Evolutionary conservation across 1,140 invertebrate species (phyloP).

Genomic region (Diprion similis): DNA sequence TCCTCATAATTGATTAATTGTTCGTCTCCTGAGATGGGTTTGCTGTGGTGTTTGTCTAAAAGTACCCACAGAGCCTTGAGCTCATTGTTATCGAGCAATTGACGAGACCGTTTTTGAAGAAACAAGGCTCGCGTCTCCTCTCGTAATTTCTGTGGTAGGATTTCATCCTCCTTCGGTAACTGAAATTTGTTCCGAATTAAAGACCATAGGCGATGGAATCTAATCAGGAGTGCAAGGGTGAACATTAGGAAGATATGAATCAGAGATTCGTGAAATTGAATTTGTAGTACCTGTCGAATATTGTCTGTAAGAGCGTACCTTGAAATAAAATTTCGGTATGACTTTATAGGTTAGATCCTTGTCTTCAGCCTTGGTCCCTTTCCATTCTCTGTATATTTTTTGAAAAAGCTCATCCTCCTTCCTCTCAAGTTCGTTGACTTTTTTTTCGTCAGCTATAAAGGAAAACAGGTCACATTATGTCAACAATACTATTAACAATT

Average conservation of each 20-base stretch:
- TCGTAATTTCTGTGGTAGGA: slow-evolving; percentile 79
- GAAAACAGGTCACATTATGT: neutral
- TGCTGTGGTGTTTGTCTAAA: slow-evolving; percentile 81
- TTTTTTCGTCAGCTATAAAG: slow-evolving; percentile 38
- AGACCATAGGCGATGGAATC: too few species aligned
- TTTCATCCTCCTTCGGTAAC: slow-evolving; percentile 78
- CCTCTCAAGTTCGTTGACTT: slow-evolving; percentile 39
- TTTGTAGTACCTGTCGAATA: neutral
- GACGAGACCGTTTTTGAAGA: slow-evolving; percentile 81
- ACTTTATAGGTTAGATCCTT: slow-evolving; percentile 55
- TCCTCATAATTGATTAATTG: slow-evolving; percentile 86
- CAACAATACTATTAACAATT: neutral
- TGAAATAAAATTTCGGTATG: slow-evolving; percentile 83
- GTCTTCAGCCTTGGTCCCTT: slow-evolving; percentile 56
- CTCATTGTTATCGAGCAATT: slow-evolving; percentile 87
- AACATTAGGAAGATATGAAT: slow-evolving; percentile 10
- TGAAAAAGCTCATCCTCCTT: slow-evolving; percentile 65
- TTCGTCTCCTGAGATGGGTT: slow-evolving; percentile 74
- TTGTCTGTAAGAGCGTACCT: slow-evolving; percentile 54
- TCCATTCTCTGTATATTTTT: slow-evolving; percentile 65
- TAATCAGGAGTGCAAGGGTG: neutral
- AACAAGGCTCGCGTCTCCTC: slow-evolving; percentile 88
- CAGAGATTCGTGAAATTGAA: slow-evolving; percentile 9
- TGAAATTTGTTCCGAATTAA: slow-evolving; percentile 34
- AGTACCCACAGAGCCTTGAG: slow-evolving; percentile 84